Evolutionary conservation across 2,888 invertebrate species (phyloP), one percentile per base, ranked within the genome.

Genomic region (Octodonta nipae): DNA sequence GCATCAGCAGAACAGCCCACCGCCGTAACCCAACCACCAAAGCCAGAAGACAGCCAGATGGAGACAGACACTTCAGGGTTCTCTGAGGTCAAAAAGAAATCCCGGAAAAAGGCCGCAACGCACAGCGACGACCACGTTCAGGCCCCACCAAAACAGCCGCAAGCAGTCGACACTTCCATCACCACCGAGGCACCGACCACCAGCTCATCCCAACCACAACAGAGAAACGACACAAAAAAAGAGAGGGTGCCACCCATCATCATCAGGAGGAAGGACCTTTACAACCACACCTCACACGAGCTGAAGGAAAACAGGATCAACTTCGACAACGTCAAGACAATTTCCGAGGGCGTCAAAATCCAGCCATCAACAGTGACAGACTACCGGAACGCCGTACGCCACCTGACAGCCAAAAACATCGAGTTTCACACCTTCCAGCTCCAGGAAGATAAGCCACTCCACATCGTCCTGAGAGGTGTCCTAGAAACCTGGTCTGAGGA

Each of bases 201-300:
- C n/a, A n/a, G n/a, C n/a, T n/a, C n/a, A n/a, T n/a, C n/a, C n/a
- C n/a, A n/a, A n/a, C n/a, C n/a, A n/a, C n/a, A n/a, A n/a, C n/a
- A n/a, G n/a, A n/a, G n/a, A n/a, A n/a, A n/a, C n/a, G n/a, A n/a
- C n/a, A n/a, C n/a, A n/a, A n/a, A n/a, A n/a, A n/a, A n/a, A n/a
- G n/a, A n/a, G n/a, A 20, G n/a, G 20, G n/a, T 20, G n/a, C 20
- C 20, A 6, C 20, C 20, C 20, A 20, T 20, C 20, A n/a, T 20
- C n/a, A 6, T 20, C 20, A 6, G 20, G 7, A n/a, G n/a, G 7
- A 20, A 20, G 20, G 20, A 6, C 7, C 6, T 6, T 6, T 20
- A 20, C 20, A n/a, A 20, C 20, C 7, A 20, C 7, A 20, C n/a
- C 20, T 7, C 20, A 6, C 7, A 6, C 20, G 7, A 20, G 7